Evolutionary conservation across 2,888 invertebrate species (phyloP), one percentile per base, ranked within the genome.

Genomic region (Aplocera efformata): DNA sequence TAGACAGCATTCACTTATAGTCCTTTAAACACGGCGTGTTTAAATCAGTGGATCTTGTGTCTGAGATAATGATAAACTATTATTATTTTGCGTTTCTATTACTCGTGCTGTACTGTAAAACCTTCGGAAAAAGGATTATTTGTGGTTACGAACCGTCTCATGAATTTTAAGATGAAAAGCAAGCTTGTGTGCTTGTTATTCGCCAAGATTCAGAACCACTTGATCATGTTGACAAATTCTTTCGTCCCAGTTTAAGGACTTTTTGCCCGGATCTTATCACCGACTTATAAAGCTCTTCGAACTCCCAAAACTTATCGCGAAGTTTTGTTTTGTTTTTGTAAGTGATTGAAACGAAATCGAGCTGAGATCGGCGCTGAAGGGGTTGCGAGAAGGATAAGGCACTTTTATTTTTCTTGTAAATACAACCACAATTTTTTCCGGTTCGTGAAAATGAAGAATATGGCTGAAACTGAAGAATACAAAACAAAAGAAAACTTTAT

Each of bases 201-300:
- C 13, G 9, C 8, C 38, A 33, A 35, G 10, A 29, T 41, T 17
- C 40, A 13, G 30, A 45, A 34, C 34, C 22, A 42, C 38, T 39
- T 40, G 46, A 48, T 34, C 37, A 28, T 32, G 37, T 37, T 42
- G 13, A 17, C 23, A 21, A 32, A 49, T 39, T 49, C 42, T 42
- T 42, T 28, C 43, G 31, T 29, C 36, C 31, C 36, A 49, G 30
- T 49, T 50, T 45, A 36, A 41, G 38, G 50, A 39, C 48, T 53
- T 53, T 46, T 48, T 45, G 10, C 40, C 33, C 22, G 36, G 39
- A 45, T 53, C 53, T 50, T 53, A 53, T 53, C 53, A 43, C 9
- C 33, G 42, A 48, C 42, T 53, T 53, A 53, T 42, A 43, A 53
- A 53, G 53, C 50, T 45, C 34, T 31, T 38, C 26, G 45, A 48